phyloP scores from a whole-genome alignment of 2,888 invertebrate genomes.

The Agrotis ipsilon region DNA sequence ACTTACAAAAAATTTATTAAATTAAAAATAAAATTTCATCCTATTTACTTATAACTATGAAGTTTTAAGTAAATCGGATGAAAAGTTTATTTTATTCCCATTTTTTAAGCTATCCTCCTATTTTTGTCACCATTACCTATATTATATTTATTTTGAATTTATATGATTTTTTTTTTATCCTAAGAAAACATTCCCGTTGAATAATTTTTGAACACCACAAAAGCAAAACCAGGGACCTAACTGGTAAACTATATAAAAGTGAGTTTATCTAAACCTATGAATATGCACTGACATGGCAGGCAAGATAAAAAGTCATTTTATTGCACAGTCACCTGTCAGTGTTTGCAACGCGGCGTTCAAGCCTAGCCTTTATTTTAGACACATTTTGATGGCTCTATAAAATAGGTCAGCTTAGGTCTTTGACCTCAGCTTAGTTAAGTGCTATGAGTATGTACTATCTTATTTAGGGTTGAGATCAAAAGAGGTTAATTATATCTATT shows the following conservation, averaged over 20 bases:
- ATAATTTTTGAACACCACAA: neutral
- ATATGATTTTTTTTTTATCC: no score
- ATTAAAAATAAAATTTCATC: no score
- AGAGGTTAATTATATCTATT: no score
- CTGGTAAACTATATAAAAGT: neutral
- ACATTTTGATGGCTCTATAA: neutral
- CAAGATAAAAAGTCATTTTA: constrained; percentile 36
- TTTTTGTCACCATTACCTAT: no score
- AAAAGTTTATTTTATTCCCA: no score
- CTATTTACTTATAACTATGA: no score
- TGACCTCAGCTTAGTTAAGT: neutral
- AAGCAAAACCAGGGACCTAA: neutral
- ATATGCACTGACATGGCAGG: neutral
- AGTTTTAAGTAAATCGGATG: no score
- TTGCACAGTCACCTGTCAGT: constrained; percentile 29
- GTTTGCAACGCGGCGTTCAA: constrained; percentile 15
- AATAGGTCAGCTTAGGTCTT: neutral
- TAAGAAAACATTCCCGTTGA: neutral
- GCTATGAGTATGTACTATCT: no score
- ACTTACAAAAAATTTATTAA: no score
- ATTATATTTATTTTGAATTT: no score
- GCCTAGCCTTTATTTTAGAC: constrained; percentile 20
- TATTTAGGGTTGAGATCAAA: neutral
- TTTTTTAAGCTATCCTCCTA: no score
- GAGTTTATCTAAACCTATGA: neutral